Conservation (phyloP, 2,888 invertebrate species). For the Trilocha varians region DNA sequence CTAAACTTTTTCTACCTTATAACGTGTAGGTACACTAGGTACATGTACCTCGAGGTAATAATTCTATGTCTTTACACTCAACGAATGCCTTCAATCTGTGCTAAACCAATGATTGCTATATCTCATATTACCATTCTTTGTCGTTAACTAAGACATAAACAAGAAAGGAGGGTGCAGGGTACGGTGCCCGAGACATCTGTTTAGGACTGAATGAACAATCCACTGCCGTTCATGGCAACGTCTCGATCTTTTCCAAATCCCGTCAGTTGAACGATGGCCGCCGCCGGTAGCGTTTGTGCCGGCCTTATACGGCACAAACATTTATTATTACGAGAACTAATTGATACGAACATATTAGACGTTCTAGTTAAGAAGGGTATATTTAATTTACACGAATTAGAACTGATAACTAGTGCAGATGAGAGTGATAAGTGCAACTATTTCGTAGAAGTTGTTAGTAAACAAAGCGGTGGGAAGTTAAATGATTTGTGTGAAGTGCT, state of each 20-base stretch:
- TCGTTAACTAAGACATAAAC: background rate
- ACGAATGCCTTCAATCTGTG: no score
- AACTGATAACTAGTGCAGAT: slow-evolving; percentile 60
- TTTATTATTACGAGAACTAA: slow-evolving; percentile 75
- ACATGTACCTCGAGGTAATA: no score
- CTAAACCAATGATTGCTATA: no score
- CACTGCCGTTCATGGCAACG: slow-evolving; percentile 16
- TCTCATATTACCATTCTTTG: no score
- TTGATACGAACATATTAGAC: slow-evolving; percentile 75
- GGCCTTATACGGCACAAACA: slow-evolving; percentile 76
- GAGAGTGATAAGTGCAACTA: slow-evolving; percentile 72
- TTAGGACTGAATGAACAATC: slow-evolving; percentile 19
- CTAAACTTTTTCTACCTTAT: no score
- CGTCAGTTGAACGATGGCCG: slow-evolving; percentile 65
- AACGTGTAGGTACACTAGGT: no score
- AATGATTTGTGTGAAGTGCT: slow-evolving; percentile 75
- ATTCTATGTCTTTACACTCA: no score
- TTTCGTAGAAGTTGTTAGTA: slow-evolving; percentile 75
- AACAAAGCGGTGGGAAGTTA: slow-evolving; percentile 74
- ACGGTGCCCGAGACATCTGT: slow-evolving; percentile 10
- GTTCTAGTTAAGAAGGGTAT: slow-evolving; percentile 78
- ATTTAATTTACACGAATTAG: slow-evolving; percentile 75
- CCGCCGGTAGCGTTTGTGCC: slow-evolving; percentile 71
- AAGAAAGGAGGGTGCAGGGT: background rate
- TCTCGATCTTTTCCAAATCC: slow-evolving; percentile 6